Base-by-base conservation (phyloP, 1,140 invertebrate species). In the Rhagoletis zephyria region DNA sequence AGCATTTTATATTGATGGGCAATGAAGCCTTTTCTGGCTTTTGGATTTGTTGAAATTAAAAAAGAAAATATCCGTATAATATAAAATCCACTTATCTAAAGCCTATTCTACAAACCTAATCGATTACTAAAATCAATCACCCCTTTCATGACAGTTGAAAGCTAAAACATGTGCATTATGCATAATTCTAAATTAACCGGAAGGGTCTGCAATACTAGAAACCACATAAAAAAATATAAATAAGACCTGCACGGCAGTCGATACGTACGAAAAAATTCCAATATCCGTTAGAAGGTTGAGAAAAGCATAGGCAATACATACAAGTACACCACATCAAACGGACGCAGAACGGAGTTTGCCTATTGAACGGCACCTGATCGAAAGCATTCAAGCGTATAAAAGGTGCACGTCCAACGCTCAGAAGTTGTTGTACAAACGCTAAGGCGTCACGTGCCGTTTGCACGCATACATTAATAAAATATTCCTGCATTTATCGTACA, bases 321-420 rank as follows among this genome's bases (percentile, higher is more conserved):
- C 10, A 30, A 30, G 30, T 30, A 77, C 16, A 51, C 42, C 14
- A 77, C 42, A 56, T 19, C 74, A 48, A 81, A 56, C 45, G 19
- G 45, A 16, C 9, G 16, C 74, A 30, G 30, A n/a, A 81, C 45
- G 19, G 2, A 19, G 45, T 81, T 81, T 81, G n/a, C 40, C 48
- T 81, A 87, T 51, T 70, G 86, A 19, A 87, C 64, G 42, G 59
- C 86, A 87, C 86, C 86, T 87, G 86, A 87, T 87, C 85, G 86
- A 51, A 87, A 67, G 42, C 88, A 89, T 67, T 88, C 77, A 88
- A 70, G 85, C 89, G 88, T 89, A 86, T 85, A 88, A 89, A 89
- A 89, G 89, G 88, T 89, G 89, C 87, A 89, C 70, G 77, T 48
- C 14, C n/a, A 30, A 77, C 1, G 40, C 45, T 10, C 12, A 81